phyloP scores from a whole-genome alignment of 2,113 vertebrate genomes.

The Pomatostomus ruficeps region DNA sequence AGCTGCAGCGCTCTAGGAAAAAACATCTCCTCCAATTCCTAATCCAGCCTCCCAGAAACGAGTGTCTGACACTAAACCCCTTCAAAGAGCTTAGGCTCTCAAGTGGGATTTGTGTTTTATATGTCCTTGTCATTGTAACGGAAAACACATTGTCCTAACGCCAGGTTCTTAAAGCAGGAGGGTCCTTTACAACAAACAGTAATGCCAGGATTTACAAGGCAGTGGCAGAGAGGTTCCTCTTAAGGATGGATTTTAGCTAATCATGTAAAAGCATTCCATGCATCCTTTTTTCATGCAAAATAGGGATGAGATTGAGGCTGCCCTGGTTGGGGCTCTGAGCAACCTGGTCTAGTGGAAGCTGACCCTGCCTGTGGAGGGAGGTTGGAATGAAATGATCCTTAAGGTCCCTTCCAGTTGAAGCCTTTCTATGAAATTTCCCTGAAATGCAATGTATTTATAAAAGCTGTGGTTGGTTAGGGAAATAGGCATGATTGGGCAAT shows the following conservation, averaged over 20 bases:
- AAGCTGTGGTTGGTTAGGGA: not conserved
- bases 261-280: not conserved
- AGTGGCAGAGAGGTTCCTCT: not conserved
- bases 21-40: not conserved
- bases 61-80: constrained; percentile 44
- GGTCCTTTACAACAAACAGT: not conserved
- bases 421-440: not conserved
- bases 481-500: not conserved
- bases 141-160: constrained; percentile 23
- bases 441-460: not conserved
- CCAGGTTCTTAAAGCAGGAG: not conserved
- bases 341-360: not conserved
- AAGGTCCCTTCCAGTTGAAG: not conserved
- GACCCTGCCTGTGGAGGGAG: not conserved
- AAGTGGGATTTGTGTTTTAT: constrained; percentile 47
- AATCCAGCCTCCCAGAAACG: constrained; percentile 49
- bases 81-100: constrained; percentile 37
- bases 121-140: not conserved
- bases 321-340: not conserved
- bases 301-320: not conserved
- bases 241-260: constrained; percentile 20
- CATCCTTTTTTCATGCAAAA: not conserved
- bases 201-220: constrained; percentile 30
- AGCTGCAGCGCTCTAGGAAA: not conserved
- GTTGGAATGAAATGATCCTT: not conserved